Evolutionary conservation across 2,797 vertebrate species (phyloP).

Genomic region (Alfaro cultratus): DNA sequence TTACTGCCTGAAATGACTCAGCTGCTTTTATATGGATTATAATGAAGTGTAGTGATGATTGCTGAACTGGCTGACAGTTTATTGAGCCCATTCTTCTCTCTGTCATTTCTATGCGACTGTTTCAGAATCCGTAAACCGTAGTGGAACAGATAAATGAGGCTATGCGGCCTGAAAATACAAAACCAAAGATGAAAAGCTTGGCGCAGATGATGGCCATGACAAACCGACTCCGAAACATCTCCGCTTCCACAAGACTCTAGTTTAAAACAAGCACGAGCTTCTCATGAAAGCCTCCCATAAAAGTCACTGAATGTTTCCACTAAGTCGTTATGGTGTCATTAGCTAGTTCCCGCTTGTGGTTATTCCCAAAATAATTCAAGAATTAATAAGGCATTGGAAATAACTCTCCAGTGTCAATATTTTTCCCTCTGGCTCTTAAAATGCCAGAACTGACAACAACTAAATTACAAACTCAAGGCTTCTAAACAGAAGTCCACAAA

Average conservation of each 20-base stretch:
- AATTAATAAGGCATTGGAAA: background rate
- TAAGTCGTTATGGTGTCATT: background rate
- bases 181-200: conserved; percentile 2
- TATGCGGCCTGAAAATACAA: background rate
- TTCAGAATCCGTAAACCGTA: background rate
- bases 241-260: background rate
- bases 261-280: background rate
- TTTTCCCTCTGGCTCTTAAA: background rate
- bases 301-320: conserved; percentile 2
- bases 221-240: background rate
- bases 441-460: background rate
- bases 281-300: background rate
- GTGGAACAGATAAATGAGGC: background rate
- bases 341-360: background rate
- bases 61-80: conserved; percentile 1
- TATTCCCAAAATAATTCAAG: background rate
- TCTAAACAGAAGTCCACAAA: conserved; percentile 5
- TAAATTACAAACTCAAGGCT: conserved; percentile 3
- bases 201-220: background rate
- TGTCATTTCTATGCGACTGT: background rate
- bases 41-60: conserved; percentile 1
- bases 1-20: background rate
- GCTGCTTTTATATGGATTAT: background rate
- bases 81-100: background rate
- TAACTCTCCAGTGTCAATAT: background rate